A percentile compares a stretch with the other conserved stretches of the same genome.
Conservation (phyloP, 2,113 vertebrate genomes). For the Petroica traversi region DNA sequence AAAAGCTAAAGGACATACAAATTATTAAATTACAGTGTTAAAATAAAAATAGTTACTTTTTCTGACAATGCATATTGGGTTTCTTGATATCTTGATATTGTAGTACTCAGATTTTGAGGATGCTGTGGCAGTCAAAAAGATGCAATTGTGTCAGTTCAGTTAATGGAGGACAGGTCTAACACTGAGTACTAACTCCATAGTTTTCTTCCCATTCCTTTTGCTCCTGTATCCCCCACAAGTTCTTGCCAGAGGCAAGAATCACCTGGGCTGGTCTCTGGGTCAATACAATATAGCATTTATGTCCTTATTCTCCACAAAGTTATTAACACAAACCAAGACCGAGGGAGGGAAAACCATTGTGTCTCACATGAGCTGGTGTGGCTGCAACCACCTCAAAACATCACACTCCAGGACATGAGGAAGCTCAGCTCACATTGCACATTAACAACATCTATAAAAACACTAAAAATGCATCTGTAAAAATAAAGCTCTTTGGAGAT, state of each 20-base stretch:
- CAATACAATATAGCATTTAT: background rate
- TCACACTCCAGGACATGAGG: background rate
- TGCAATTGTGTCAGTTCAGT: background rate
- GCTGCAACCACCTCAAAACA: background rate
- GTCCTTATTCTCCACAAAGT: background rate
- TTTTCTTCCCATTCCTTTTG: background rate
- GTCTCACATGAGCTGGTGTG: fast-evolving
- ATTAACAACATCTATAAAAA: background rate
- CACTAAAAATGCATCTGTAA: background rate
- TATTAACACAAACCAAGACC: background rate
- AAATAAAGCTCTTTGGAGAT: background rate
- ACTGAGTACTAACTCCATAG: background rate
- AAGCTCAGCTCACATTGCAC: background rate
- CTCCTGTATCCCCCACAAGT: background rate
- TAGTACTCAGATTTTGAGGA: background rate
- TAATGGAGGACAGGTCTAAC: background rate
- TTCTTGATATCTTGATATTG: too few relatives aligned
- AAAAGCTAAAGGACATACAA: background rate
- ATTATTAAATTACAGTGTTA: background rate
- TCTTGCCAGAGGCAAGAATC: background rate
- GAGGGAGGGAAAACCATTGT: background rate
- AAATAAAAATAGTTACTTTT: background rate
- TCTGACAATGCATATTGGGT: background rate
- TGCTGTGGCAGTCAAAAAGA: background rate
- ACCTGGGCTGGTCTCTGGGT: background rate